These are phyloP conservation scores for Acleris literana DNA, from an alignment of 2,888 invertebrate genomes.

Conservation along the genomic window DNA sequence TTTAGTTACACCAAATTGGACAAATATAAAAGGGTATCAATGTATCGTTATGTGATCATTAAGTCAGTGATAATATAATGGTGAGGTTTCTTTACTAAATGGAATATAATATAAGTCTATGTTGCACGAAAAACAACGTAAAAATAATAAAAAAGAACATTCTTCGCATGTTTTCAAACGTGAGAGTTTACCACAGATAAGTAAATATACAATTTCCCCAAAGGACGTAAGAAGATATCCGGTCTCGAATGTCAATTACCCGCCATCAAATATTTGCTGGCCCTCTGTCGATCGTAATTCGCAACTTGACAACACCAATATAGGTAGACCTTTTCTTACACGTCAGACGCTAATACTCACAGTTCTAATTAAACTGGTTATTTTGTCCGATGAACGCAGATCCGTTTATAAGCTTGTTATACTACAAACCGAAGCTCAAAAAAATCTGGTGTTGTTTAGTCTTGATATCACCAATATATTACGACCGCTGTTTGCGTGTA, in stretches of 20 bases:
- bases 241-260: slow-evolving; percentile 46
- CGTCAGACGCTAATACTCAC: slow-evolving; percentile 7
- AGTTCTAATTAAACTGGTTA: neutral
- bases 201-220: slow-evolving; percentile 11
- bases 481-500: neutral
- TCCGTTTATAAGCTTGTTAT: neutral
- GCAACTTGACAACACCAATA: slow-evolving; percentile 50
- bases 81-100: too few species aligned
- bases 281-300: slow-evolving; percentile 72
- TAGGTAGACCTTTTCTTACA: slow-evolving; percentile 45
- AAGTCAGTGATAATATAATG: too few species aligned
- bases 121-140: neutral
- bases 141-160: neutral
- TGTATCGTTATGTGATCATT: too few species aligned
- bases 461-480: neutral
- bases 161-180: neutral
- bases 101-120: too few species aligned
- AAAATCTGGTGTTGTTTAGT: too few species aligned
- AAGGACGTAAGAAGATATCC: slow-evolving; percentile 26
- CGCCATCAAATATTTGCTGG: slow-evolving; percentile 78
- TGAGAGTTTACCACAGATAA: neutral
- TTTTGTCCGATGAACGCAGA: neutral
- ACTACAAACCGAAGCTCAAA: neutral
- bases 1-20: too few species aligned
- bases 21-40: too few species aligned